These are phyloP conservation scores for Heloderma charlesbogerti DNA, from an alignment of 2,113 vertebrate species.

Conservation along the genomic window DNA sequence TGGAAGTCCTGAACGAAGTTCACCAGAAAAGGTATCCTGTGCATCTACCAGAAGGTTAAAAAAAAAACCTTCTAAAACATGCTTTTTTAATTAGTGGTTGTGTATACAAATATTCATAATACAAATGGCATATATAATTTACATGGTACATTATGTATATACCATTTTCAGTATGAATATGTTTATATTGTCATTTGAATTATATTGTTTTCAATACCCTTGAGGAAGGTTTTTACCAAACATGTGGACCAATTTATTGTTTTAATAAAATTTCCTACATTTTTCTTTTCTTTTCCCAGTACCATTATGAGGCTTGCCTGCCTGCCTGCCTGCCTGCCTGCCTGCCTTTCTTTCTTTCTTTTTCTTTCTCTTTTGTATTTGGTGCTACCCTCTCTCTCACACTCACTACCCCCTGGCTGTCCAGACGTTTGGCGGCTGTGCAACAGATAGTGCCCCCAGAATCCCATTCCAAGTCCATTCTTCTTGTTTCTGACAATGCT, in stretches of 20 bases:
- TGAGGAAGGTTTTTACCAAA: no score
- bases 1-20: background rate
- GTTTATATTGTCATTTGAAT: no score
- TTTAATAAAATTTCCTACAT: background rate
- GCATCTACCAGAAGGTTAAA: background rate
- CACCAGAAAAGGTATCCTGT: background rate
- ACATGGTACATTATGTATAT: no score
- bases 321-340: no score
- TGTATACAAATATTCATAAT: no score
- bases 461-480: no score
- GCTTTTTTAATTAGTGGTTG: no score
- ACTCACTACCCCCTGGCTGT: background rate
- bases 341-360: background rate
- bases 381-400: background rate
- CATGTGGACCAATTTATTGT: no score
- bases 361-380: background rate
- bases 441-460: background rate
- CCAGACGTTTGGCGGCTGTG: background rate
- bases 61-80: no score
- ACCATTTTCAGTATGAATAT: no score
- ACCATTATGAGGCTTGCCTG: background rate
- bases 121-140: no score
- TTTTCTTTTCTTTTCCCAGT: background rate
- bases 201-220: background rate
- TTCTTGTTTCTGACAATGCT: no score